These are phyloP conservation scores for Thera obeliscata DNA, from an alignment of 2,888 invertebrate species.

Conservation along the genomic window DNA sequence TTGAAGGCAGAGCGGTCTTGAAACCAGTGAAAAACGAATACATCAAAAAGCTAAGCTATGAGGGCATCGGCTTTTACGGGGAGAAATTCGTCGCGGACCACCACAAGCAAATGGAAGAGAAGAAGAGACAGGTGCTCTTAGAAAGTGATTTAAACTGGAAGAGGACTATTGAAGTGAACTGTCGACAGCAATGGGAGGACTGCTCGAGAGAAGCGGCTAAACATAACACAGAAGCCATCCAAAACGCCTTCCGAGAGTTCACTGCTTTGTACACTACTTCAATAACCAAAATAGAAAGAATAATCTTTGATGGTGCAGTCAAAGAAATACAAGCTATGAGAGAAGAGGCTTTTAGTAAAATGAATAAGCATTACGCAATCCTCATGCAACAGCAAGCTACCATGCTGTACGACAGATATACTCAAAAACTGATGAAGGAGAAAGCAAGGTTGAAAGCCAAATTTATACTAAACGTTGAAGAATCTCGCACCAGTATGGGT, in stretches of 20 bases:
- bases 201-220: slow-evolving; percentile 47
- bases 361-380: slow-evolving; percentile 56
- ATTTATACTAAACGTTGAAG: slow-evolving; percentile 59
- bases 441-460: slow-evolving; percentile 56
- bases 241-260: slow-evolving; percentile 62
- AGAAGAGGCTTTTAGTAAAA: slow-evolving; percentile 54
- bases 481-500: slow-evolving; percentile 44
- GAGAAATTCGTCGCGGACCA: slow-evolving; percentile 53
- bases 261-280: slow-evolving; percentile 57
- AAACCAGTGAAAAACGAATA: slow-evolving; percentile 62
- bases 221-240: slow-evolving; percentile 59
- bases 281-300: slow-evolving; percentile 60
- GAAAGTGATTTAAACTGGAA: slow-evolving; percentile 65
- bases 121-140: slow-evolving; percentile 51
- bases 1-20: slow-evolving; percentile 61
- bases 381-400: slow-evolving; percentile 64
- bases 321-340: slow-evolving; percentile 58
- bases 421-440: slow-evolving; percentile 54
- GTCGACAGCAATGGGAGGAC: slow-evolving; percentile 52
- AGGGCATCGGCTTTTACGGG: slow-evolving; percentile 61
- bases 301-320: slow-evolving; percentile 60
- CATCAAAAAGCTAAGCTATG: slow-evolving; percentile 58
- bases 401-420: slow-evolving; percentile 60
- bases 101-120: slow-evolving; percentile 51
- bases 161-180: slow-evolving; percentile 46